These are phyloP conservation scores for Acanthisitta chloris DNA, from an alignment of 2,113 vertebrate genomes.

Conservation along the genomic window DNA sequence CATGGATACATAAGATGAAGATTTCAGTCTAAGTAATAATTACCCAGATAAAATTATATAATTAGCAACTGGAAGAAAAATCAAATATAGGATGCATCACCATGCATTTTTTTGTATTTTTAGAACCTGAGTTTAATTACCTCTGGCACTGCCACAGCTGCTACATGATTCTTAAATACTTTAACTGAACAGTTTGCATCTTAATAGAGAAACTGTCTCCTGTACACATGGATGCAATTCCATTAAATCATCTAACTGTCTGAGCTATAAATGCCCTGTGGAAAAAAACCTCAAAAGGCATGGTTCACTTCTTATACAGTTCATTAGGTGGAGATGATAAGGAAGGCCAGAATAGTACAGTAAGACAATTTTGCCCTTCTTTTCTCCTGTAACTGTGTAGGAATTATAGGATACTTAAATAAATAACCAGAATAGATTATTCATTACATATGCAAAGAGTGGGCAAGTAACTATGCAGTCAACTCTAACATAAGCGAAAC, in stretches of 20 bases:
- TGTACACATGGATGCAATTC: background rate
- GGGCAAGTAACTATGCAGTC: background rate
- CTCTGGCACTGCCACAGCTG: background rate
- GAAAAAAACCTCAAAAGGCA: background rate
- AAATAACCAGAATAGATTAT: background rate
- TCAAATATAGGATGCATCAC: background rate
- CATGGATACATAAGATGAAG: background rate
- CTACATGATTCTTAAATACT: background rate
- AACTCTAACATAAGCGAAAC: background rate
- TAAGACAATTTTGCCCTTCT: background rate
- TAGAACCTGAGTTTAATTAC: conserved; percentile 16
- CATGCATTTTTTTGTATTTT: background rate
- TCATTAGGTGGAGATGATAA: background rate
- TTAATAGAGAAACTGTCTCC: background rate
- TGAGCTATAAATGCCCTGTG: background rate
- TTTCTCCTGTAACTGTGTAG: background rate
- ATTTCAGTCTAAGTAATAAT: background rate
- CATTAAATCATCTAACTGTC: background rate
- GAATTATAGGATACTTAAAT: background rate
- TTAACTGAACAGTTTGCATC: background rate
- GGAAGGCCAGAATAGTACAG: background rate
- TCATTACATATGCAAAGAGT: background rate
- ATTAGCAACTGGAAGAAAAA: background rate
- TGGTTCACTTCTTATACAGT: background rate
- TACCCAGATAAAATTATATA: background rate